phyloP scores from a whole-genome alignment of 2,888 invertebrate genomes.

The Aricia artaxerxes region DNA sequence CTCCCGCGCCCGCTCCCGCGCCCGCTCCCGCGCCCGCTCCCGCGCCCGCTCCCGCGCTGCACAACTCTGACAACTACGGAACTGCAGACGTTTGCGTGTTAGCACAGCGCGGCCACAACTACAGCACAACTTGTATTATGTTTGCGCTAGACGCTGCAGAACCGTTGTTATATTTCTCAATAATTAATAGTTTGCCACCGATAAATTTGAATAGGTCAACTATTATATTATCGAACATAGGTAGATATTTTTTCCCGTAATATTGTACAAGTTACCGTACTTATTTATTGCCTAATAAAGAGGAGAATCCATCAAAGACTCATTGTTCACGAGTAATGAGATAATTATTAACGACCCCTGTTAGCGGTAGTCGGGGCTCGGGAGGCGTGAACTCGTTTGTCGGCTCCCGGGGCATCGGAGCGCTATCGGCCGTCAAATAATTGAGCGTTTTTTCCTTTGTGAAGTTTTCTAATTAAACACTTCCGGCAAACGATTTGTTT shows the following conservation, averaged over 20 bases:
- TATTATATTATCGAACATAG: too few relatives aligned
- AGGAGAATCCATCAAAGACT: neutral
- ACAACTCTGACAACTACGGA: neutral
- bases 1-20: neutral
- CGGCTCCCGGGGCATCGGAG: slow-evolving; percentile 46
- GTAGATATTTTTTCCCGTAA: neutral
- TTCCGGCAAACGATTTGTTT: slow-evolving; percentile 43
- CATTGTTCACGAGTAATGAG: neutral
- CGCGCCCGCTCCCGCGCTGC: neutral
- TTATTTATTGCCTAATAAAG: neutral
- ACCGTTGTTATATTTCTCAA: neutral
- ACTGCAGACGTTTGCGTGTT: neutral
- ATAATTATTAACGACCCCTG: slow-evolving; percentile 1
- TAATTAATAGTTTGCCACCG: neutral
- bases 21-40: neutral
- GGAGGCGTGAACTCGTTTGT: slow-evolving; percentile 29
- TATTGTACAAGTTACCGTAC: neutral
- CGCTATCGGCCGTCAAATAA: slow-evolving; percentile 59
- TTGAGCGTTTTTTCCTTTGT: slow-evolving; percentile 52
- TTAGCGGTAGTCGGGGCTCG: neutral
- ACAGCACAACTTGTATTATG: neutral
- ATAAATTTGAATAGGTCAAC: neutral
- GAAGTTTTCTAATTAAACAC: slow-evolving; percentile 62
- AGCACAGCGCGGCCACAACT: neutral
- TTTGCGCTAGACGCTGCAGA: neutral